phyloP scores from a whole-genome alignment of 1,140 invertebrate genomes.

The Acromyrmex heyeri region DNA sequence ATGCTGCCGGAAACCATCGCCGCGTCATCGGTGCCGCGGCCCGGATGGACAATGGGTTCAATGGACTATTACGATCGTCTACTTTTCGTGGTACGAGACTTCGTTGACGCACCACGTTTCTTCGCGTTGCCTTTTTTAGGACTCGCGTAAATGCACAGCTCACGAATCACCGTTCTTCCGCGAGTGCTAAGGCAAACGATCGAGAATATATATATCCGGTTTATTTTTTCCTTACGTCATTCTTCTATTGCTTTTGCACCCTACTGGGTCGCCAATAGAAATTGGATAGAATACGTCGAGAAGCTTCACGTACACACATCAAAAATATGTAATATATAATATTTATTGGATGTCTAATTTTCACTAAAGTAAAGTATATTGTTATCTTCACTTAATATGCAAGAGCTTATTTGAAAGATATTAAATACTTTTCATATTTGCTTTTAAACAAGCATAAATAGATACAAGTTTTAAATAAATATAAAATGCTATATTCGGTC shows the following conservation, averaged over 20 bases:
- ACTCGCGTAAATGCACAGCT: constrained; percentile 18
- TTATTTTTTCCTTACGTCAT: constrained; percentile 11
- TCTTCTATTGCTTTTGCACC: not conserved
- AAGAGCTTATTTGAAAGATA: not conserved
- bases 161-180: constrained; percentile 2
- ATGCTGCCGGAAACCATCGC: constrained; percentile 63
- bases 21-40: constrained; percentile 57
- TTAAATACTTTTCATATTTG: no score
- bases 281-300: not conserved
- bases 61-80: constrained; percentile 56
- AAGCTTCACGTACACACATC: not conserved
- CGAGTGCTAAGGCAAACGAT: not conserved
- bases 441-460: no score
- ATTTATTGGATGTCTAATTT: not conserved
- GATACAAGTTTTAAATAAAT: no score
- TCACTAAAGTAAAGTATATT: not conserved
- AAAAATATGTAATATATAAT: not conserved
- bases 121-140: constrained; percentile 27
- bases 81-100: constrained; percentile 54
- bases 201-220: not conserved
- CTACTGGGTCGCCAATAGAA: not conserved
- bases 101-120: constrained; percentile 27
- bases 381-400: not conserved
- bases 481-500: no score
- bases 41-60: constrained; percentile 61